Percentiles rank a stretch among this genome's conserved stretches.
These are phyloP conservation scores for Phalacrocorax brasilianus DNA, from an alignment of 2,113 vertebrate genomes.

Conservation along the genomic window DNA sequence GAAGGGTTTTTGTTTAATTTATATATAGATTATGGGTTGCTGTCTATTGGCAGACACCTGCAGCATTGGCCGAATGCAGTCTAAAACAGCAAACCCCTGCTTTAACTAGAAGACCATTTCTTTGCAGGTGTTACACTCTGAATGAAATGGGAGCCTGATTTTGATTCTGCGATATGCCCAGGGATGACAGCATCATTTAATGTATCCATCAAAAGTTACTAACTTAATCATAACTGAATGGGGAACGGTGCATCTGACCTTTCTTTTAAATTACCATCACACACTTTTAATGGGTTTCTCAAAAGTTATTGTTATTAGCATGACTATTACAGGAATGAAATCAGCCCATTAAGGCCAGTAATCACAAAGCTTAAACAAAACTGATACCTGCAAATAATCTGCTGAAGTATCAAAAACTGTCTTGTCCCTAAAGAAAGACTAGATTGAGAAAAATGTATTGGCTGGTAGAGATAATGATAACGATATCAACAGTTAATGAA, in stretches of 20 bases:
- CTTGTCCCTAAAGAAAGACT: not conserved
- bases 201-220: slow-evolving; percentile 11
- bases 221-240: not conserved
- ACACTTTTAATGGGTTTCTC: slow-evolving; percentile 10
- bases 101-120: not conserved
- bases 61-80: not conserved
- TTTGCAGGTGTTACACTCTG: not conserved
- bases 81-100: not conserved
- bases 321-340: not conserved
- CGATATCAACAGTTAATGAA: not conserved
- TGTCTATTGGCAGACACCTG: slow-evolving; percentile 11
- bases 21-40: slow-evolving; percentile 38
- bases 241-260: not conserved
- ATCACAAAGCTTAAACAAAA: not conserved
- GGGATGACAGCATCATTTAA: not conserved
- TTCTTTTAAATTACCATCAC: not conserved
- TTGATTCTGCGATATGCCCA: not conserved
- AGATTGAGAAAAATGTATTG: not conserved
- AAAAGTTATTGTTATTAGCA: slow-evolving; percentile 29
- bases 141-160: not conserved
- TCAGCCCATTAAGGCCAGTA: not conserved
- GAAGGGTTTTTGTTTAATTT: slow-evolving; percentile 41
- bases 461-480: not conserved
- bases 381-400: not conserved
- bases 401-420: not conserved